Conservation (phyloP, 2,113 vertebrate species). For the Scophthalmus maximus region DNA sequence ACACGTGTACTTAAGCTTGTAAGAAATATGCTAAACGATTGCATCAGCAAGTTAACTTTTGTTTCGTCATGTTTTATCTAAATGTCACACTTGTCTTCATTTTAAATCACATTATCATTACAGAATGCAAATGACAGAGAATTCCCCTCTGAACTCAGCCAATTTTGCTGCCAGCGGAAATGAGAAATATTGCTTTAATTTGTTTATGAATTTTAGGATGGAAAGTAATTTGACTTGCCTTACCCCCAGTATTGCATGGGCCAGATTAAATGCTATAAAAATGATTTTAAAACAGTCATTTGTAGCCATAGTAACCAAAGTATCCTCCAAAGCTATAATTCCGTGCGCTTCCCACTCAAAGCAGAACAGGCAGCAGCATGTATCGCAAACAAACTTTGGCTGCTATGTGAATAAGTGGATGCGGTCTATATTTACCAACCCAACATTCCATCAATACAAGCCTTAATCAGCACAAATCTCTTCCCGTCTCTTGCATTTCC, state of each 20-base stretch:
- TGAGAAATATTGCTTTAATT: slow-evolving; percentile 36
- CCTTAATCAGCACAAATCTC: slow-evolving; percentile 33
- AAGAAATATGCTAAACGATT: too few species aligned
- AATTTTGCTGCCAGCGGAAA: slow-evolving; percentile 14
- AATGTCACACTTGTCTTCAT: slow-evolving; percentile 1
- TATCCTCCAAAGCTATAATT: not conserved
- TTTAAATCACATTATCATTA: slow-evolving; percentile 27
- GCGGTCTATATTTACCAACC: not conserved
- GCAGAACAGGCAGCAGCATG: not conserved
- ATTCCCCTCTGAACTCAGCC: slow-evolving; percentile 22
- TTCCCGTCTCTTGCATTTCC: too few species aligned
- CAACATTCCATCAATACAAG: slow-evolving; percentile 1
- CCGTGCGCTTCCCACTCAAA: not conserved
- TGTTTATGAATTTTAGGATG: slow-evolving; percentile 23
- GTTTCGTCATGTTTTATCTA: not conserved
- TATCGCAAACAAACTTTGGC: too few species aligned
- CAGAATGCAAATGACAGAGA: slow-evolving; percentile 18
- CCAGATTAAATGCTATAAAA: slow-evolving; percentile 22
- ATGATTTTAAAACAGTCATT: slow-evolving; percentile 14
- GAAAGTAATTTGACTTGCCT: slow-evolving; percentile 39
- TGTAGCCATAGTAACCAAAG: slow-evolving; percentile 17
- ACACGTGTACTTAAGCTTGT: not conserved
- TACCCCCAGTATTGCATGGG: slow-evolving; percentile 12
- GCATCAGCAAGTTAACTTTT: too few species aligned
- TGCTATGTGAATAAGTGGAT: not conserved